Evolutionary conservation across 37 sponge, comb jelly and placozoan species (phyloP), one percentile per base, ranked within the genome.

Genomic region (Theonella swinhoei): DNA sequence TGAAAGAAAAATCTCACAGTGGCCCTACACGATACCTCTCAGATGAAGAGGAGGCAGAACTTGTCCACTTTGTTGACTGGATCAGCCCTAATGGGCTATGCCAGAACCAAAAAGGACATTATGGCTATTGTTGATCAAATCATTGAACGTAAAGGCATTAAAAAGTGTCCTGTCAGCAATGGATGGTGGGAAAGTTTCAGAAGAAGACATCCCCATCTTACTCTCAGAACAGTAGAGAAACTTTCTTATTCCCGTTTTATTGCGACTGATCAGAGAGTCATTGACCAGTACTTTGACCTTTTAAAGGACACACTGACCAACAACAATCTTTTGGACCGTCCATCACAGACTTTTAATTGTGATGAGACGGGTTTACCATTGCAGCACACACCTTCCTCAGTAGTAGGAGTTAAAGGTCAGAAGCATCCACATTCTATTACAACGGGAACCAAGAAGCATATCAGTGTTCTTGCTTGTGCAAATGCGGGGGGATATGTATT

Each of bases 71-170:
- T 41, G n/a, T 23, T 86, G 14, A 75, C 31, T 11, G 82, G 81
- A 1, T 80, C 75, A 75, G 88, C 82, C 17, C 36, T 74, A 54
- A 70, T 87, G 22, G 87, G 87, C 23, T 88, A 39, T 88, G 88
- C 77, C 22, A 75, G 80, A 69, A 40, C 75, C 7, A 30, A 64
- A 30, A 61, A 62, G 54, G 82, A 88, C 11, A 76, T 88, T 4
- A 59, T 36, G 29, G 80, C 79, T 25, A 39, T 86, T 42, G 74
- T 78, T 39, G 73, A 72, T 3, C 24, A 30, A 0, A 71, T 86
- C 37, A 43, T 86, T 24, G 67, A 67, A 26, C 58, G 47, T 20
- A 77, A 77, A 35, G 42, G 42, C 7, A 3, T 74, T 26, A 76
- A 74, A 3, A 7, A 24, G 3, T 8, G 31, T 39, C 24, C 42